Base-by-base conservation (phyloP, 2,888 invertebrate species). In the Oscheius sp. region DNA sequence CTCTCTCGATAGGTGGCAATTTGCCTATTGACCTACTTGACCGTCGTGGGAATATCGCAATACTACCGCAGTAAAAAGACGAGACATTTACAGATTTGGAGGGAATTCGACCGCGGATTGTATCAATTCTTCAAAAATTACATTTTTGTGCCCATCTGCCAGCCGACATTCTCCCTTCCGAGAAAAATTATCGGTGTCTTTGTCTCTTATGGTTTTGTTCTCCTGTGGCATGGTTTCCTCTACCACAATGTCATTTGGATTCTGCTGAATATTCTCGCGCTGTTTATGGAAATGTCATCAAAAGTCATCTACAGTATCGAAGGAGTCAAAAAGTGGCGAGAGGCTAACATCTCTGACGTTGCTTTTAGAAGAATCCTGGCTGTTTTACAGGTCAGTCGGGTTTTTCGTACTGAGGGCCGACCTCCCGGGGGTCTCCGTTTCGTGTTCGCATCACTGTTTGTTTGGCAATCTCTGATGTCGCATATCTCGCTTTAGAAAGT, bases 111-210 rank as follows among this genome's bases (percentile, higher is more conserved):
- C 81, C 86, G 89, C 59, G 90, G 90, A 0, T 84, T 90, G 46
- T 90, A 90, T 79, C 84, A 84, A 56, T 90, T 90, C 83, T 88
- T 90, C 78, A 90, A 90, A 82, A 77, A 72, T 84, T 90, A 90
- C 85, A 90, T 90, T 35, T 91, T 90, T 82, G 82, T 90, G 21
- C 90, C 90, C 6, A 83, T 89, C 56, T 90, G 90, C 41, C 89
- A 89, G 0, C 90, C 90, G 2, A 84, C 84, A 18, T 84, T 87
- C 53, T 89, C 89, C 0, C 56, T 89, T 16, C 75, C 80, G 23
- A 72, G 89, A n/a, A 89, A 89, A 76, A 75, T 90, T 2, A 52
- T 87, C n/a, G 89, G 89, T 2, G 88, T 90, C 3, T 77, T 88
- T 45, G 73, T 89, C 12, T 89, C 89, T 59, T 91, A 90, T 81